Percentiles rank a stretch among this genome's conserved stretches.
These are phyloP conservation scores for Lepidochrysops patricia DNA, from an alignment of 2,888 invertebrate species.

Conservation along the genomic window DNA sequence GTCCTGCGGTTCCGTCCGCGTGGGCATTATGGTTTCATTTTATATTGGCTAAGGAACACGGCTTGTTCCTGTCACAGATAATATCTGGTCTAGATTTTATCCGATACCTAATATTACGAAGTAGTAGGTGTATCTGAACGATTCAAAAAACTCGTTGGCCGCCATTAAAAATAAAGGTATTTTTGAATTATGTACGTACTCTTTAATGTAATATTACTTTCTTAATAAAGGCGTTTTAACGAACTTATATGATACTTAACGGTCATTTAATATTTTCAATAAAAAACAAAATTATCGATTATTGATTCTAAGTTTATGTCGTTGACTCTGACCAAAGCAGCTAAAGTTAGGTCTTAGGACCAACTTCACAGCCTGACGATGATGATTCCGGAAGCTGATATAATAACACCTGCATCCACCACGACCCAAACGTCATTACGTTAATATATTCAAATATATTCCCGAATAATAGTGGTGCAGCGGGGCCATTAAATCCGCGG, in stretches of 20 bases:
- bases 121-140: slow-evolving; percentile 1
- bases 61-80: slow-evolving; percentile 12
- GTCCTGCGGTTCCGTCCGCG: slow-evolving; percentile 4
- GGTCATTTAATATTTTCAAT: no score
- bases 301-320: no score
- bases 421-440: slow-evolving; percentile 42
- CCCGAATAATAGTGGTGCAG: slow-evolving; percentile 36
- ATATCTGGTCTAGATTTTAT: slow-evolving; percentile 13
- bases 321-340: no score
- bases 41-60: slow-evolving; percentile 8
- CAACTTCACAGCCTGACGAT: neutral
- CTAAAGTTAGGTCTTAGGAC: no score
- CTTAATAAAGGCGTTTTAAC: no score
- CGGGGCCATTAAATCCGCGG: slow-evolving; percentile 24
- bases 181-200: neutral
- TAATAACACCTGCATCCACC: slow-evolving; percentile 50
- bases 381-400: slow-evolving; percentile 17
- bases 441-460: slow-evolving; percentile 65
- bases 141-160: neutral
- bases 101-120: slow-evolving; percentile 6
- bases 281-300: no score
- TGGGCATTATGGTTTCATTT: slow-evolving; percentile 14
- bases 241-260: no score
- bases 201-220: neutral
- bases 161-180: neutral